phyloP scores from a whole-genome alignment of 2,888 invertebrate species.

The Elysia crispata region DNA sequence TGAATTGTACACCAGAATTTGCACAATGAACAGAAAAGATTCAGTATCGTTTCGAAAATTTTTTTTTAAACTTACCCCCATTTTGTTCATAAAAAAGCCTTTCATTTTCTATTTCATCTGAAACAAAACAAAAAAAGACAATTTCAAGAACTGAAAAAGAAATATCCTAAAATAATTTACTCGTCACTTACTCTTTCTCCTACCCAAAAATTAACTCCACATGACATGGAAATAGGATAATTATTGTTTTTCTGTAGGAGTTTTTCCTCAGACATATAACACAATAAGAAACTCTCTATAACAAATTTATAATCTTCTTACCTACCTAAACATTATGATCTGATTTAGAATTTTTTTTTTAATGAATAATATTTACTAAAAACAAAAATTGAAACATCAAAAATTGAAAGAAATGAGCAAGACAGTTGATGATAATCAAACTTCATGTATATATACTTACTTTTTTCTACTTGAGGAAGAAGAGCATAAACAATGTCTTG shows the following conservation, averaged over 20 bases:
- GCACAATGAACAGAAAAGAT: too few relatives aligned
- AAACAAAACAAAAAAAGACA: conserved; percentile 20
- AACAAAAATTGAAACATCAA: not conserved
- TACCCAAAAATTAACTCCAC: too few relatives aligned
- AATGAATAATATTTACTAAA: too few relatives aligned
- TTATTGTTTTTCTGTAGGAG: too few relatives aligned
- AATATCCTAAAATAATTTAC: not conserved
- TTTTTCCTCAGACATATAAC: too few relatives aligned
- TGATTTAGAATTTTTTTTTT: too few relatives aligned
- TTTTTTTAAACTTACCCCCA: conserved; percentile 14
- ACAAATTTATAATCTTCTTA: too few relatives aligned
- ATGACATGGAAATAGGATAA: too few relatives aligned
- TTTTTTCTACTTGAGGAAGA: conserved; percentile 95
- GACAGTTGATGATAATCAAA: not conserved
- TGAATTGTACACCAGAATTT: too few relatives aligned
- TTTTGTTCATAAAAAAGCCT: conserved; percentile 38
- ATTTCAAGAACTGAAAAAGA: not conserved
- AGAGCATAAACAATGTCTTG: conserved; percentile 99
- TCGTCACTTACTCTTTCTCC: not conserved
- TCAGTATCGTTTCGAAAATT: too few relatives aligned
- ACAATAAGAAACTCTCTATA: too few relatives aligned
- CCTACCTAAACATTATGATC: too few relatives aligned
- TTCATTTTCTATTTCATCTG: conserved; percentile 50
- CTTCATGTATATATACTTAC: conserved; percentile 80
- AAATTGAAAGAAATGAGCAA: not conserved